Evolutionary conservation across 2,113 vertebrate species (phyloP).

Genomic region (Tautogolabrus adspersus): DNA sequence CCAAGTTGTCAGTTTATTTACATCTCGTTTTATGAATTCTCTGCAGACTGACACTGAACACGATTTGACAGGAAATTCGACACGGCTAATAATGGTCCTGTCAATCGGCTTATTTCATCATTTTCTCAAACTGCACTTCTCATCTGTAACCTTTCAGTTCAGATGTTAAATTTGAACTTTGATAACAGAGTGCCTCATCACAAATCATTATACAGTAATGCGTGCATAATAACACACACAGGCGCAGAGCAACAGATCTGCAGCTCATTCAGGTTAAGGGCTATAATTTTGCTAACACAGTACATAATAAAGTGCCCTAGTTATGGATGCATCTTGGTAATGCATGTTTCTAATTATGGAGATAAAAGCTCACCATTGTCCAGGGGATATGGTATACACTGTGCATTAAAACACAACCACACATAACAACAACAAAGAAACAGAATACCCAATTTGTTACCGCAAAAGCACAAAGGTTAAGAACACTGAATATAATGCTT

Average conservation of each 20-base stretch:
- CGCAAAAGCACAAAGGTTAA: not conserved
- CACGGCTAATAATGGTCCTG: conserved; percentile 34
- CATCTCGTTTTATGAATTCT: conserved; percentile 38
- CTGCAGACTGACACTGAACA: conserved; percentile 12
- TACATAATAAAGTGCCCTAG: conserved; percentile 20
- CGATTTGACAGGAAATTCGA: conserved; percentile 45
- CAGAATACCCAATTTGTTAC: not conserved
- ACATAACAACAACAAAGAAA: not conserved
- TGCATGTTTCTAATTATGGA: conserved; percentile 24
- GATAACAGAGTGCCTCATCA: not conserved
- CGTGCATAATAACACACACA: conserved; percentile 1
- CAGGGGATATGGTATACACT: not conserved
- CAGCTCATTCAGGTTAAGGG: conserved; percentile 10
- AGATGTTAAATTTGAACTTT: conserved; percentile 34
- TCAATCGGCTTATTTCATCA: conserved; percentile 1
- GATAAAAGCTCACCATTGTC: conserved; percentile 20
- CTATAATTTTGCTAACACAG: not conserved
- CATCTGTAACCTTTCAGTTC: conserved; percentile 31
- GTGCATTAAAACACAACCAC: not conserved
- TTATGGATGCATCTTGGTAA: not conserved
- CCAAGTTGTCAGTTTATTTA: conserved; percentile 15
- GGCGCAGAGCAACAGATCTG: not conserved
- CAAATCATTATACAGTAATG: not conserved
- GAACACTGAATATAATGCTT: not conserved
- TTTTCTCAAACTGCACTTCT: conserved; percentile 31